These are phyloP conservation scores for Periophthalmus magnuspinnatus DNA, from an alignment of 2,797 vertebrate genomes.

Conservation along the genomic window DNA sequence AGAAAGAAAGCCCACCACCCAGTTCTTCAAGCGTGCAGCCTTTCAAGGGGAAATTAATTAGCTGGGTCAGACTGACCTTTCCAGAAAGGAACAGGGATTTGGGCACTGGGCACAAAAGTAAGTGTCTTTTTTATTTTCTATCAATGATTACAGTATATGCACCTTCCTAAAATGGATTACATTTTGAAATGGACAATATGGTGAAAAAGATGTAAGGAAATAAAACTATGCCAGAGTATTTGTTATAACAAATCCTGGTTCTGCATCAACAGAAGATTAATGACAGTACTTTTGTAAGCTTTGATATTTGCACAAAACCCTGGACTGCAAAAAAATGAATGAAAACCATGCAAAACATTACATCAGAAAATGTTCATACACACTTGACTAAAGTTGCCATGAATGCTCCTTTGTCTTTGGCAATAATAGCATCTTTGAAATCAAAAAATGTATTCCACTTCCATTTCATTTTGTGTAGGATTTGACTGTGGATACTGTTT, in stretches of 20 bases:
- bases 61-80: constrained; percentile 77
- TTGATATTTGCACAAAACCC: too few relatives aligned
- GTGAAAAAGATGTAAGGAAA: neutral
- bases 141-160: neutral
- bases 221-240: neutral
- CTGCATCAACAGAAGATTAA: neutral
- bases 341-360: constrained; percentile 16
- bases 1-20: constrained; percentile 45
- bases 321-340: neutral
- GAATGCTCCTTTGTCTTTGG: constrained; percentile 58
- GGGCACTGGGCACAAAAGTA: constrained; percentile 25
- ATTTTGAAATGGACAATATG: neutral
- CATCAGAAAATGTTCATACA: constrained; percentile 6
- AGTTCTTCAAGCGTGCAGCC: constrained; percentile 60
- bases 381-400: constrained; percentile 32
- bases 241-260: neutral
- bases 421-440: constrained; percentile 58
- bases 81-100: constrained; percentile 51
- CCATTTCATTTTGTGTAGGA: constrained; percentile 46
- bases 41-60: constrained; percentile 69
- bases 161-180: neutral
- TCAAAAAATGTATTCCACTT: constrained; percentile 61
- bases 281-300: too few relatives aligned
- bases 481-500: constrained; percentile 30
- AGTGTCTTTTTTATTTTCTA: neutral